A percentile compares a stretch with the other conserved stretches of the same genome.
Evolutionary conservation across 2,797 vertebrate species (phyloP).

Genomic region (Sus cebifrons): DNA sequence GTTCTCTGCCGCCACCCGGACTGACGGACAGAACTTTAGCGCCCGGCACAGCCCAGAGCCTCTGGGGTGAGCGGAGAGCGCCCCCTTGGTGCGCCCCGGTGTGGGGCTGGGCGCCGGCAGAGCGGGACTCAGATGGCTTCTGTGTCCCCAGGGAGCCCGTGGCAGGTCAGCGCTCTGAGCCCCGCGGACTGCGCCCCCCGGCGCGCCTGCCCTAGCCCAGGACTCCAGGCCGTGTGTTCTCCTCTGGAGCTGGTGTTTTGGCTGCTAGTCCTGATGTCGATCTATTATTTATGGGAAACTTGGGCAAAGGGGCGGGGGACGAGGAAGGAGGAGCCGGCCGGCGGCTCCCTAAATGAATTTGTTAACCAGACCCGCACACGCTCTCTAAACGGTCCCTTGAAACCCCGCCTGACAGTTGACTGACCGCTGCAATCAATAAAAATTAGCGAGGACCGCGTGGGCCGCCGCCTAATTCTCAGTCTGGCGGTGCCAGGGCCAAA

Average conservation of each 20-base stretch:
- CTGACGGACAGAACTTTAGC: too few relatives aligned
- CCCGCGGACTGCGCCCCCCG: background rate
- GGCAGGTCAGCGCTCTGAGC: rapidly evolving
- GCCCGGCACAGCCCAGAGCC: background rate
- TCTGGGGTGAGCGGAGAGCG: background rate
- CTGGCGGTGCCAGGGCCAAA: background rate
- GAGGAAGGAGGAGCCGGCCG: conserved; percentile 87
- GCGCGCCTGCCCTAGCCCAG: rapidly evolving
- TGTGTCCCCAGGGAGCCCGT: too few relatives aligned
- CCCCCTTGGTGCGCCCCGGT: background rate
- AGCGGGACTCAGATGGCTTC: background rate
- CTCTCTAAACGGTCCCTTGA: conserved; percentile 95
- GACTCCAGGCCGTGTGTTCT: background rate
- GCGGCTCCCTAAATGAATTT: conserved; percentile 96
- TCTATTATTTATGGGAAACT: conserved; percentile 94
- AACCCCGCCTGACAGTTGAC: conserved; percentile 96
- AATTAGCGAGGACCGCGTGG: conserved; percentile 88
- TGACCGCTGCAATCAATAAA: conserved; percentile 95
- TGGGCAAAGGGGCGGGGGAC: conserved; percentile 81
- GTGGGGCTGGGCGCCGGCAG: rapidly evolving
- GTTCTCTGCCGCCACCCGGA: rapidly evolving
- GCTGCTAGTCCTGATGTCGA: conserved; percentile 88
- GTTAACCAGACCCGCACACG: conserved; percentile 94
- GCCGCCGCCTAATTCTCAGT: background rate
- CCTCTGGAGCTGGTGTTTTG: conserved; percentile 71